Percentiles rank a stretch among this genome's conserved stretches.
phyloP scores from a whole-genome alignment of 2,113 vertebrate genomes.

The Abramis brama region DNA sequence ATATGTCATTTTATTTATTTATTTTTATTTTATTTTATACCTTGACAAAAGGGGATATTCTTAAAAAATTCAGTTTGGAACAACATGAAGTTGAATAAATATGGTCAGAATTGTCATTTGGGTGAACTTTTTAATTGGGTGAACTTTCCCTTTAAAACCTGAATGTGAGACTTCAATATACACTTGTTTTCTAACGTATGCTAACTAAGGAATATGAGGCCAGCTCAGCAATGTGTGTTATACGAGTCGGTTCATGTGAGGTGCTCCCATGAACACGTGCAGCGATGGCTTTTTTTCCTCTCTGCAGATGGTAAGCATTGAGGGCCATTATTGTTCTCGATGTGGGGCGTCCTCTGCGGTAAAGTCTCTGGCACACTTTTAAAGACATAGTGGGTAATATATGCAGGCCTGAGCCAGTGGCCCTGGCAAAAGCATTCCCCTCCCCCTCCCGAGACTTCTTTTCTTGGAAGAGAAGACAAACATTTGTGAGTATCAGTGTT shows the following conservation, averaged over 20 bases:
- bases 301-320: slow-evolving; percentile 80
- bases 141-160: neutral
- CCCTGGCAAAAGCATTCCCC: slow-evolving; percentile 67
- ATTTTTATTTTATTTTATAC: neutral
- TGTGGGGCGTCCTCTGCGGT: slow-evolving; percentile 76
- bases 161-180: neutral
- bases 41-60: neutral
- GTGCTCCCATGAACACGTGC: slow-evolving; percentile 72
- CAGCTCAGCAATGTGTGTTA: slow-evolving; percentile 22
- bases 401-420: slow-evolving; percentile 77
- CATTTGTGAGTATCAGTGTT: slow-evolving; percentile 70
- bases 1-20: neutral
- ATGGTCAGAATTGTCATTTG: neutral
- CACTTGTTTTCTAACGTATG: neutral
- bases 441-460: slow-evolving; percentile 64
- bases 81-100: neutral
- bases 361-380: slow-evolving; percentile 83
- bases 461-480: slow-evolving; percentile 70
- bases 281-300: slow-evolving; percentile 64
- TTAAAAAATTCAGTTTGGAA: neutral
- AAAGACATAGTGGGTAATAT: slow-evolving; percentile 79
- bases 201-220: slow-evolving; percentile 31
- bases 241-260: slow-evolving; percentile 64
- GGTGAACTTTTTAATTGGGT: neutral
- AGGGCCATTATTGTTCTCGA: slow-evolving; percentile 78